Evolutionary conservation across 2,113 vertebrate genomes (phyloP), one percentile per base, ranked within the genome.

Genomic region (Cryptoleucopteryx plumbea): DNA sequence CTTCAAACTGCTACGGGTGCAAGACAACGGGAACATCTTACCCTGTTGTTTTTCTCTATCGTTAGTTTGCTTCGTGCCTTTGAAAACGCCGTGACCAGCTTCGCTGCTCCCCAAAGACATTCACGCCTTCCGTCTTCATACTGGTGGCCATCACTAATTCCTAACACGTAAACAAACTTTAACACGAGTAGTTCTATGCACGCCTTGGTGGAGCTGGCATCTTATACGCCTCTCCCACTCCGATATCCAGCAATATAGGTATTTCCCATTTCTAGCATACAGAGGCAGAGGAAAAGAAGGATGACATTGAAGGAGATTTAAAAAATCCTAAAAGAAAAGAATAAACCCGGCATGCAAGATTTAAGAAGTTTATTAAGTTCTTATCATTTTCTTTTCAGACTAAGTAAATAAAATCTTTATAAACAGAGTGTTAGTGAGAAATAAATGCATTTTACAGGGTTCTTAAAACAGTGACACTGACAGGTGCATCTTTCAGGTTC

Each of bases 21-120:
- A 7, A 52, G 21, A 36, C 45, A 62, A 29, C 1, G 0, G 34
- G 47, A 56, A 58, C 45, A 43, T 17, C 42, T 36, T 27, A 45
- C 8, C 56, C 47, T 10, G 1, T 1, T 16, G 4, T 4, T 78
- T 27, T 36, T 53, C 43, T 29, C 79, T 9, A 3, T 2, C 16
- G 0, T 27, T 48, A 29, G 20, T 58, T 90, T 25, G 8, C 6
- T 74, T 18, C 13, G 43, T 40, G 29, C 48, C 40, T 82, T 27
- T 43, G 52, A 56, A 42, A 92, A 29, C 2, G 2, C 16, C 2
- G 0, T 0, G 11, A 50, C 11, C 45, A 32, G 5, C 63, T 77
- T 26, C 11, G 7, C 63, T 8, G 31, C 45, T 66, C 66, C 93
- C 27, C 68, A 47, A 63, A 70, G 36, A 23, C 52, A 13, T 32